phyloP scores from a whole-genome alignment of 2,888 invertebrate species.

The Minunthozetes semirufus region DNA sequence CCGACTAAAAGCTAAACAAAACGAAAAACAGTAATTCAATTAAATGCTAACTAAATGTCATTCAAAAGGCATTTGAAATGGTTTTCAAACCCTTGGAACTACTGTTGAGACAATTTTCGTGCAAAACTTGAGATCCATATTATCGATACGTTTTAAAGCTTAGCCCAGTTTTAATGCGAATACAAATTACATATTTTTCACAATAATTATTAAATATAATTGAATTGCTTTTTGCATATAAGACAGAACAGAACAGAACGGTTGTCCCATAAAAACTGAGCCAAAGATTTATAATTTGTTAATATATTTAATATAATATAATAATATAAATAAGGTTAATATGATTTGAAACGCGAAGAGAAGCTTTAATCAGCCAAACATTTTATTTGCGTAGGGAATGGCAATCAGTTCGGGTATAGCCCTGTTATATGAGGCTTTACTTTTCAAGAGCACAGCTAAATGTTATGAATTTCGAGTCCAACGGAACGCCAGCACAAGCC shows the following conservation, averaged over 20 bases:
- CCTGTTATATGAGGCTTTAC: not conserved
- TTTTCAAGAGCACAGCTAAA: not conserved
- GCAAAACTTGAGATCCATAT: not conserved
- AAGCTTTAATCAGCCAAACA: not conserved
- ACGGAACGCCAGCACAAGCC: constrained; percentile 1
- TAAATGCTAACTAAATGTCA: not conserved
- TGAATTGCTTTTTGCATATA: not conserved
- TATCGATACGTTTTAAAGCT: constrained; percentile 3
- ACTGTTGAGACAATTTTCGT: not conserved
- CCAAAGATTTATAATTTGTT: not conserved
- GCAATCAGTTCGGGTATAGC: constrained; percentile 21
- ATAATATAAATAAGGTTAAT: constrained; percentile 28
- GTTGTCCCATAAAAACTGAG: not conserved
- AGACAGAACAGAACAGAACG: too few relatives aligned
- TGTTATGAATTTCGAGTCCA: not conserved
- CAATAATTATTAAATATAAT: not conserved
- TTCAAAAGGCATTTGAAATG: not conserved
- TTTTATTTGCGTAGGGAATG: not conserved
- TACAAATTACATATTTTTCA: not conserved
- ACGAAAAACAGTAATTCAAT: not conserved
- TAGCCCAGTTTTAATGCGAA: constrained; percentile 8
- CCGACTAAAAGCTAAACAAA: not conserved
- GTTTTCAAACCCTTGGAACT: not conserved
- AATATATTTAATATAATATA: constrained; percentile 20
- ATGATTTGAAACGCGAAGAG: constrained; percentile 15